phyloP scores from a whole-genome alignment of 2,797 vertebrate species.

The Macrochelys suwanniensis region DNA sequence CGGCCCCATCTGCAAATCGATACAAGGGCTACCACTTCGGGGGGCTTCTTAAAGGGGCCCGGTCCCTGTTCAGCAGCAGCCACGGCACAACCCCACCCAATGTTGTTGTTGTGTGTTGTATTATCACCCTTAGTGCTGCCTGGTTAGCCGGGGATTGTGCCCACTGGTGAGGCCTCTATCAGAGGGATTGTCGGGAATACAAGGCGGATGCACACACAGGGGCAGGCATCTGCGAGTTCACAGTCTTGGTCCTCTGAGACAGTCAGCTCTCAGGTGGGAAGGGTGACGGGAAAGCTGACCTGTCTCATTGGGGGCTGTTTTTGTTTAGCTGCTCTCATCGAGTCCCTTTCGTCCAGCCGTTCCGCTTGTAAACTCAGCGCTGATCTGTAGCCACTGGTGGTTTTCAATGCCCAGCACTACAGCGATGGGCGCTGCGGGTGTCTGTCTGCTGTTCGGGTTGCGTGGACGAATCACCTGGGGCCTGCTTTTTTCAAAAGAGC shows the following conservation, averaged over 20 bases:
- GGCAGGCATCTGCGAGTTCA: no score
- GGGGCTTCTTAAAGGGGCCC: neutral
- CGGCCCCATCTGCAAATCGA: constrained; percentile 29
- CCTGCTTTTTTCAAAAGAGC: neutral
- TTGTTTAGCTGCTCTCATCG: no score
- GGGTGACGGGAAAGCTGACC: neutral
- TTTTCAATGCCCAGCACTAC: no score
- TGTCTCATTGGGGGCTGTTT: neutral
- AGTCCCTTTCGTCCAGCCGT: no score
- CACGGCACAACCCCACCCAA: neutral
- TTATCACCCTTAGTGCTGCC: neutral
- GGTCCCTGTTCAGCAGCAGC: neutral
- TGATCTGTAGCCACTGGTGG: no score
- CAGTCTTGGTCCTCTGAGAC: neutral
- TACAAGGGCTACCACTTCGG: neutral
- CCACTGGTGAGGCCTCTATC: neutral
- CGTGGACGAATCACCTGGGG: neutral
- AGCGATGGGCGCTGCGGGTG: no score
- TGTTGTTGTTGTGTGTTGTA: neutral
- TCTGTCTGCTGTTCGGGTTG: neutral
- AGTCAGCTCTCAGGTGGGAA: neutral
- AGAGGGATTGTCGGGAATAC: neutral
- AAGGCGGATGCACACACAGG: neutral
- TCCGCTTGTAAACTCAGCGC: no score
- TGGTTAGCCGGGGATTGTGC: neutral